Evolutionary conservation across 2,113 vertebrate species (phyloP).

Genomic region (Tyrannus savana): DNA sequence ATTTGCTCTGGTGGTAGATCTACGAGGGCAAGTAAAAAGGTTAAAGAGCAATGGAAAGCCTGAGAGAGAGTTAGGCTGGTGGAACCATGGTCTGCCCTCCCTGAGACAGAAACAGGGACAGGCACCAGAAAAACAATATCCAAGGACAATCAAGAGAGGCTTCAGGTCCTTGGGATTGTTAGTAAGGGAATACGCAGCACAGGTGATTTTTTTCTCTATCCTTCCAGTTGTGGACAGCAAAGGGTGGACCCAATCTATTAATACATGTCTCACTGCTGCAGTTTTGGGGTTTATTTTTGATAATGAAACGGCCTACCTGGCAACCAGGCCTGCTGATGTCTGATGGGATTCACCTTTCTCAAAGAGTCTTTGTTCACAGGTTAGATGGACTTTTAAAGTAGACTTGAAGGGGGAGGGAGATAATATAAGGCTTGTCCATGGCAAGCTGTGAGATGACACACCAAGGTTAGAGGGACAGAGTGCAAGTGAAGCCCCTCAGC

Average conservation of each 20-base stretch:
- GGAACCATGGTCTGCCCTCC: neutral
- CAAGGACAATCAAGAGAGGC: neutral
- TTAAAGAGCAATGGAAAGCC: neutral
- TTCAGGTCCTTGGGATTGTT: neutral
- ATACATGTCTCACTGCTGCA: neutral
- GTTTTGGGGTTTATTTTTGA: neutral
- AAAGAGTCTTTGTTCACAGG: neutral
- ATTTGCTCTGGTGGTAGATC: neutral
- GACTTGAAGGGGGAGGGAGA: neutral
- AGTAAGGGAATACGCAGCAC: neutral
- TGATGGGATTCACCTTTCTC: neutral
- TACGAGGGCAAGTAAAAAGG: neutral
- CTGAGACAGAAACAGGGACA: neutral
- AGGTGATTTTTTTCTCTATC: neutral
- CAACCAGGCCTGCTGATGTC: neutral
- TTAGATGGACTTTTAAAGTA: neutral
- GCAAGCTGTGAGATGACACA: neutral
- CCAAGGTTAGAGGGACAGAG: neutral
- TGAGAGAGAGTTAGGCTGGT: neutral
- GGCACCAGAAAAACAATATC: neutral
- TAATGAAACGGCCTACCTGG: neutral
- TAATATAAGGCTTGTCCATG: neutral
- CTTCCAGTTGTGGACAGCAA: neutral
- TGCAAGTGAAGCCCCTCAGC: neutral
- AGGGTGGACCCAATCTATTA: neutral